Conservation (phyloP, 2,113 vertebrate species). For the Rhinolophus ferrumequinum region DNA sequence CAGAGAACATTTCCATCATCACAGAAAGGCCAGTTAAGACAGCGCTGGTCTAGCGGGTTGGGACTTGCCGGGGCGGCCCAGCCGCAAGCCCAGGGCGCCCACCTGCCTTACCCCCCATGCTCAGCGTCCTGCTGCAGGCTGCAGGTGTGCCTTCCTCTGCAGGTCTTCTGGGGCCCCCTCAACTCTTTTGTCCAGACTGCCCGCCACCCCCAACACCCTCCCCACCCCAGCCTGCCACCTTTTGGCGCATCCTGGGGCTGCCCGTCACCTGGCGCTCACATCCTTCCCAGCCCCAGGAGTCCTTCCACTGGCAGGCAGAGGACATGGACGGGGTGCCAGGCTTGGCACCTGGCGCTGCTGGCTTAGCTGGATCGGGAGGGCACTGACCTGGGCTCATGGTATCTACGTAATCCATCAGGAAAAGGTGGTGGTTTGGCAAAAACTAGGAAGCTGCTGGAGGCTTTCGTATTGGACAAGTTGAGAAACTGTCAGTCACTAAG, state of each 20-base stretch:
- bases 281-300: not conserved
- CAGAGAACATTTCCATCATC: rapidly evolving
- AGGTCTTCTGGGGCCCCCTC: not conserved
- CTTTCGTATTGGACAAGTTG: not conserved
- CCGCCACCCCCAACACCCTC: rapidly evolving
- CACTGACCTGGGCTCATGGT: not conserved
- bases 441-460: not conserved
- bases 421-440: not conserved
- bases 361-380: not conserved
- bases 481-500: not conserved
- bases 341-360: not conserved
- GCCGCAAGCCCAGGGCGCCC: not conserved
- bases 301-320: not conserved
- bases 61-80: rapidly evolving
- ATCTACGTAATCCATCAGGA: not conserved
- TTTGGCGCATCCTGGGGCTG: not conserved
- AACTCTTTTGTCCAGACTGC: not conserved
- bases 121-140: rapidly evolving
- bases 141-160: rapidly evolving
- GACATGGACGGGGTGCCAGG: not conserved
- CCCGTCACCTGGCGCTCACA: not conserved
- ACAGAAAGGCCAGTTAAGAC: not conserved
- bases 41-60: rapidly evolving
- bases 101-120: rapidly evolving
- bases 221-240: not conserved